Base-by-base conservation (phyloP, 1,140 invertebrate genomes). In the Drosophila pallidifrons region DNA sequence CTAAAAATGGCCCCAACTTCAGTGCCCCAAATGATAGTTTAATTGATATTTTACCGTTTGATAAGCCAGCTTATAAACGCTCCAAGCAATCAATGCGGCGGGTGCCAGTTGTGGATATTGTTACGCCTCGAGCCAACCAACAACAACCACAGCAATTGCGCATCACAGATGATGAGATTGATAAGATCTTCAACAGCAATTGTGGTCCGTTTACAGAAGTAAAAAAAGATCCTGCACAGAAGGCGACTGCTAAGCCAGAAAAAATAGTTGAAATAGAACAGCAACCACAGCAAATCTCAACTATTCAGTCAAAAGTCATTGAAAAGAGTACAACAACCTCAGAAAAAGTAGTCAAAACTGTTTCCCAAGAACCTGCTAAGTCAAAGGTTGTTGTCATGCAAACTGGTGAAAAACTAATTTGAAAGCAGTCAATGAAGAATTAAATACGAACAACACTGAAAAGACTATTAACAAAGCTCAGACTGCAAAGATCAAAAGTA, bases 31-130 rank as follows among this genome's bases (percentile, higher is more conserved):
- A 93, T 38, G 92, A 94, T 52, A 83, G 93, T 69, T 92, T 94
- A 30, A 92, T 93, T 57, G 93, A 95, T 28, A 94, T 96, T 47
- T 80, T 94, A 71, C 93, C 95, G 13, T 92, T 95, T 16, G 91
- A 93, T 68, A 96, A 96, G 92, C 93, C 94, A 13, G 94, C 95
- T 7, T 94, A 95, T 85, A 92, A 95, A 75, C 93, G 94, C 72
- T 95, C 95, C 8, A 95, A 95, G 93, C 93, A 94, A 76, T 91
- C 94, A 0, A 77, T 95, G 43, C 94, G 93, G 60, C 92, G 93
- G 59, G 92, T 95, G 25, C 75, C 89, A 2, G 94, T 95, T 41
- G 91, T 93, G 57, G 94, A 95, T 75, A 93, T 94, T 41, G 91
- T 93, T 7, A 83, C 93, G 3, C 90, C 86, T 1, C 75, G 88